Base-by-base conservation (phyloP, 2,113 vertebrate genomes). In the Prochilodus magdalenae region DNA sequence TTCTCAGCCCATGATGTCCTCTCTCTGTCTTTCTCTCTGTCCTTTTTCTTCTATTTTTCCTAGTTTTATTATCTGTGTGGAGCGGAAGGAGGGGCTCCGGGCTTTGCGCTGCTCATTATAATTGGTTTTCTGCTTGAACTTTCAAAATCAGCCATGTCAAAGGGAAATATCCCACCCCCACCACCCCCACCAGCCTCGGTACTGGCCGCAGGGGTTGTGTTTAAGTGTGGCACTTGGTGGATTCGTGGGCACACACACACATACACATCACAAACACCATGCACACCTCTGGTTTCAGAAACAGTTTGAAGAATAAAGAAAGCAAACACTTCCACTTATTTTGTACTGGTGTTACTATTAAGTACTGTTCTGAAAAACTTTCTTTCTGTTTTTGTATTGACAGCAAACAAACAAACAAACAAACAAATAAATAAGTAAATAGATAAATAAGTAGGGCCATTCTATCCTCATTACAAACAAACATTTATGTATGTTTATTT, bases 101-200 rank as follows among this genome's bases (percentile, higher is more conserved):
- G 95, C 94, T 95, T 94, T 95, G 93, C 91, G 89, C 90, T 95
- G 94, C 94, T 95, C 93, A 93, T 95, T 95, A 96, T 95, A 96
- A 96, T 95, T 95, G 90, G 95, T 97, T 96, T 96, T 96, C 94
- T 95, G 95, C 94, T 95, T 97, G 95, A 97, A 96, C 95, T 95
- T 96, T 96, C 94, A 94, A 95, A 96, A 95, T 95, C 94, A 96
- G 92, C 93, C 93, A 95, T 96, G 95, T 96, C 96, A 96, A 95
- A 96, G 94, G 94, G 94, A 94, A 94, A 95, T 96, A 95, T 95
- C 94, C 84, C 81, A 51, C 78, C 71, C 40, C 40, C 40, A 44
- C 40, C 40, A 44, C 24, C 55, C 57, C 24, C 20, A n/a, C 62
- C 95, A 94, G 92, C 93, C 95, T 93, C 94, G 90, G 94, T 84